phyloP scores from a whole-genome alignment of 2,113 vertebrate genomes.

The Pipra filicauda region DNA sequence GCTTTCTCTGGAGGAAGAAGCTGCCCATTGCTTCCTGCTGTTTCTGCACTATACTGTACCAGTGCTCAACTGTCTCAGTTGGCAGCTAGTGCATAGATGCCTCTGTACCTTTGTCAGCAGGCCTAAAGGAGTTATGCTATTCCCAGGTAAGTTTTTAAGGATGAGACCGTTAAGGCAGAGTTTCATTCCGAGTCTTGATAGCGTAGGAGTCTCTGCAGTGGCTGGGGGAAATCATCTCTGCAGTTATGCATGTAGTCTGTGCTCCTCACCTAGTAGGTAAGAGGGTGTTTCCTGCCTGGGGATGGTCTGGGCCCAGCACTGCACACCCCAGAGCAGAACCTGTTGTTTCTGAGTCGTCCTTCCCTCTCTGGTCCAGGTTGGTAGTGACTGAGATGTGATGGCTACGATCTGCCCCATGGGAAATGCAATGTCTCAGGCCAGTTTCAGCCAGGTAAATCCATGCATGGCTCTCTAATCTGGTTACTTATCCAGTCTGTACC shows the following conservation, averaged over 20 bases:
- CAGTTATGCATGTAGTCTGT: neutral
- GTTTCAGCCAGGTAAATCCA: conserved; percentile 49
- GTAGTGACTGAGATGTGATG: conserved; percentile 58
- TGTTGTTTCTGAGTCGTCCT: conserved; percentile 49
- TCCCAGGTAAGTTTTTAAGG: neutral
- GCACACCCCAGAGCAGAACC: neutral
- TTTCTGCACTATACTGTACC: neutral
- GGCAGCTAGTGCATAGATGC: neutral
- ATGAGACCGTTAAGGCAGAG: neutral
- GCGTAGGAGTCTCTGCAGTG: neutral
- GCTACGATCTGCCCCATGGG: conserved; percentile 48
- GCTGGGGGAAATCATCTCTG: neutral
- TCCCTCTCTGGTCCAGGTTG: conserved; percentile 60
- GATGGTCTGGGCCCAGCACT: neutral
- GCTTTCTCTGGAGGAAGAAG: neutral
- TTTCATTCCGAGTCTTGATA: neutral
- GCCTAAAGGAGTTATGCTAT: neutral
- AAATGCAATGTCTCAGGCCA: conserved; percentile 62
- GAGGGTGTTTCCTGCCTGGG: neutral
- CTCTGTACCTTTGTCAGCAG: neutral
- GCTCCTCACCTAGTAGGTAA: neutral
- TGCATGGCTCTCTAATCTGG: conserved; percentile 58
- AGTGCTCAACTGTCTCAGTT: neutral
- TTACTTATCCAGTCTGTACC: conserved; percentile 23
- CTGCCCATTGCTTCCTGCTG: neutral